A percentile compares a stretch with the other conserved stretches of the same genome.
phyloP scores from a whole-genome alignment of 2,113 vertebrate species.

The Tupaia chinensis region DNA sequence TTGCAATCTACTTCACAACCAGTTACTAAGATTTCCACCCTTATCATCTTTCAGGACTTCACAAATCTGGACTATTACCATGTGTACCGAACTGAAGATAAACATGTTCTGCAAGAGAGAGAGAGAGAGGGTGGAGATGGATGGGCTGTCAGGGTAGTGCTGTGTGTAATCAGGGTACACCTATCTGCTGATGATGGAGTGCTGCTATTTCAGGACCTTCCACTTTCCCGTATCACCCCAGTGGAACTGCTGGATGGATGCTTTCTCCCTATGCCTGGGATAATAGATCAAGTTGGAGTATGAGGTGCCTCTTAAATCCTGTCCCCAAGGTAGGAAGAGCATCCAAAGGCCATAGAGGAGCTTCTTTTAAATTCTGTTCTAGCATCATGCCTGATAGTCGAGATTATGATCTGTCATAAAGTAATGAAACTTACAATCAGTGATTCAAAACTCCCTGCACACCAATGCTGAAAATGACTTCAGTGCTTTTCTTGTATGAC shows the following conservation, averaged over 20 bases:
- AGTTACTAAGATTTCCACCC: background rate
- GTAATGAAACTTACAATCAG: fast-evolving
- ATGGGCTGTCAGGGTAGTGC: fast-evolving
- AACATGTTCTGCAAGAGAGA: fast-evolving
- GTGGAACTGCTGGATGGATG: fast-evolving
- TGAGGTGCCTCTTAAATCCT: background rate
- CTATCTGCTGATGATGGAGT: fast-evolving
- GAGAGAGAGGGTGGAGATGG: fast-evolving
- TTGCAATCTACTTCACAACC: background rate
- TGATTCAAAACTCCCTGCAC: background rate
- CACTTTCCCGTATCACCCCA: fast-evolving
- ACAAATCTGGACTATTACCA: background rate
- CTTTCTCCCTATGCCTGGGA: fast-evolving
- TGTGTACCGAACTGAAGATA: fast-evolving
- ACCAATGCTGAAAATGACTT: fast-evolving
- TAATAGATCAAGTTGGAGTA: background rate
- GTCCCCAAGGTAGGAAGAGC: fast-evolving
- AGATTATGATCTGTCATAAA: background rate
- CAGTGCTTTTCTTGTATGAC: fast-evolving
- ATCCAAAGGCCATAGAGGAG: background rate
- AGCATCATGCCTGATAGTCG: background rate
- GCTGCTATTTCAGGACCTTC: background rate
- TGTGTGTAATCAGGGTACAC: too few relatives aligned
- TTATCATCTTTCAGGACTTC: background rate
- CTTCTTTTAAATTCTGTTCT: background rate